Base-by-base conservation (phyloP, 2,797 vertebrate species). In the Erpetoichthys calabaricus region DNA sequence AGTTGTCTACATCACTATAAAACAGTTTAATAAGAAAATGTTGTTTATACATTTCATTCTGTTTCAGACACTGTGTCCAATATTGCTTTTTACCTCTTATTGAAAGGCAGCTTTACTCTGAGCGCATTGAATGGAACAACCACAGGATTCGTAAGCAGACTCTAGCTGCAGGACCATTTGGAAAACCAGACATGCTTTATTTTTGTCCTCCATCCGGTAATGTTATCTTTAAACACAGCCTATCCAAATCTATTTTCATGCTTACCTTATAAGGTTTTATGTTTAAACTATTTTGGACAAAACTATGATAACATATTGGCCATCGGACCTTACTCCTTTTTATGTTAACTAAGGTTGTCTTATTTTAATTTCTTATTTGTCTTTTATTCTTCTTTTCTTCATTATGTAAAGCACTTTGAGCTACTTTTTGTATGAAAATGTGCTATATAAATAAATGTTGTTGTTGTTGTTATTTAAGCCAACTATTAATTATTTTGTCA, bases 61-160 rank as follows among this genome's bases (percentile, higher is more conserved):
- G 7, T 49, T 49, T n/a, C n/a, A 53, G 51, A 53, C 51, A 53
- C 7, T n/a, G 51, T 52, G 25, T 53, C n/a, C 51, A 53, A 53
- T 53, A 53, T 41, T 53, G 51, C 42, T 53, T 53, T 41, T 53
- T 53, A 10, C n/a, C n/a, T n/a, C n/a, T n/a, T n/a, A n/a, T 7
- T 53, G 51, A 53, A 53, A 53, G 42, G 42, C 5, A 53, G 51
- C 51, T 53, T 3, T 3, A 4, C 51, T 42, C 51, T 2, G 8
- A n/a, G 42, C 4, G 4, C 6, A 53, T 53, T 10, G 9, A 53
- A 10, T 53, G 9, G 51, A 53, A 53, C 25, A 53, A 9, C 9
- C 51, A 53, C 51, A 53, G 51, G n/a, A 53, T 9, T 3, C 10
- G 51, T 9, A 53, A 53, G 25, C 51, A 42, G 42, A 10, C 51